These are phyloP conservation scores for Lydus trimaculatus DNA, from an alignment of 2,888 invertebrate genomes.

Conservation along the genomic window DNA sequence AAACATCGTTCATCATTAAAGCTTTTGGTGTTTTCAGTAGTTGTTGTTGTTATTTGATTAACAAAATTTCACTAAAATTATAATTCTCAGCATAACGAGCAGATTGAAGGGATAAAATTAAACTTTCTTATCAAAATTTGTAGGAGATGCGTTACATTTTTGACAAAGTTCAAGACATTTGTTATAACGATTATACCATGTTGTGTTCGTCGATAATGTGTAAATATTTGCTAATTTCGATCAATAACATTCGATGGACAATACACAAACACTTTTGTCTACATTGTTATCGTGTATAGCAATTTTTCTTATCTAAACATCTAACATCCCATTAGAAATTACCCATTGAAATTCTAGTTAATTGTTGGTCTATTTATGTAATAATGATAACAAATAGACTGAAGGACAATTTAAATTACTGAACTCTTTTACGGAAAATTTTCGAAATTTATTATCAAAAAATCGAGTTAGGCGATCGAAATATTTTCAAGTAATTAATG, in stretches of 20 bases:
- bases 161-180: too few species aligned
- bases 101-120: not conserved
- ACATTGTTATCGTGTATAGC: not conserved
- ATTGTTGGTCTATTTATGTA: not conserved
- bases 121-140: too few species aligned
- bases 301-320: not conserved
- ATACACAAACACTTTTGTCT: not conserved
- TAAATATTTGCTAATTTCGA: not conserved
- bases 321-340: not conserved
- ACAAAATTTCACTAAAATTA: too few species aligned
- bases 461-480: too few species aligned
- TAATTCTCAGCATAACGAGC: too few species aligned
- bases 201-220: not conserved
- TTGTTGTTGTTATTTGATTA: too few species aligned
- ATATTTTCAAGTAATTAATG: not conserved
- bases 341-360: not conserved
- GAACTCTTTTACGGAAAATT: not conserved
- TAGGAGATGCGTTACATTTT: not conserved
- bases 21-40: too few species aligned
- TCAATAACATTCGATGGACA: not conserved
- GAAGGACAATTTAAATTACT: not conserved
- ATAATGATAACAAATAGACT: not conserved
- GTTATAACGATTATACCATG: not conserved
- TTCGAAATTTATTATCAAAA: too few species aligned
- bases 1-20: too few species aligned